Evolutionary conservation across 2,888 invertebrate species (phyloP), one percentile per base, ranked within the genome.

Genomic region (Aleiodes alternator): DNA sequence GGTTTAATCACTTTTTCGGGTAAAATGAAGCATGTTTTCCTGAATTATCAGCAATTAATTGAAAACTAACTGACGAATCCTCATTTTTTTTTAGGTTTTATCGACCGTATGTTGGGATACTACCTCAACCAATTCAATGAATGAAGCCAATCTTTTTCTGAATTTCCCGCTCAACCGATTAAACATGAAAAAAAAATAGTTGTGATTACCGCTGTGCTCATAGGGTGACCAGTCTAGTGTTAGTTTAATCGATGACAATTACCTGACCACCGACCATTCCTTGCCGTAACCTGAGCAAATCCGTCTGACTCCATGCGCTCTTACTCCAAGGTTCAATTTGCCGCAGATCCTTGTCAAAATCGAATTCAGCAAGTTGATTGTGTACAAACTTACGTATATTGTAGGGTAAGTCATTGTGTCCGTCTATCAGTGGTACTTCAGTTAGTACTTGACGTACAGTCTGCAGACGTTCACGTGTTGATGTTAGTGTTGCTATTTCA

Each of bases 331-430:
- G 95, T 55, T 92, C 92, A 85, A 94, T 91, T 76, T 93, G 93
- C 77, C 94, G 91, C 79, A 95, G 90, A 85, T 95, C 93, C 86
- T 93, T 93, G 85, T 92, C 91, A 84, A 93, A 90, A 73, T 94
- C 93, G 86, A 93, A 93, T 55, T 93, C 92, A 76, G 92, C 91
- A 86, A 93, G 92, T 85, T 93, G 92, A 89, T 96, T 97, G 90
- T 96, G 96, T 71, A 96, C 93, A 90, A 96, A 96, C 90, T 96
- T 96, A 78, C 96, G 91, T 79, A 97, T 94, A 90, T 97, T 96
- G 96, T 96, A 96, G 48, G 96, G 96, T 85, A 96, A 91, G 88
- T 97, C 96, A 90, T 97, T 92, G 89, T 93, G 92, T 69, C 93
- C 93, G 80, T 93, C 93, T 82, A 93, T 93, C 12, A 94, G 91